Base-by-base conservation (phyloP, 2,113 vertebrate genomes). In the Electrona antarctica region DNA sequence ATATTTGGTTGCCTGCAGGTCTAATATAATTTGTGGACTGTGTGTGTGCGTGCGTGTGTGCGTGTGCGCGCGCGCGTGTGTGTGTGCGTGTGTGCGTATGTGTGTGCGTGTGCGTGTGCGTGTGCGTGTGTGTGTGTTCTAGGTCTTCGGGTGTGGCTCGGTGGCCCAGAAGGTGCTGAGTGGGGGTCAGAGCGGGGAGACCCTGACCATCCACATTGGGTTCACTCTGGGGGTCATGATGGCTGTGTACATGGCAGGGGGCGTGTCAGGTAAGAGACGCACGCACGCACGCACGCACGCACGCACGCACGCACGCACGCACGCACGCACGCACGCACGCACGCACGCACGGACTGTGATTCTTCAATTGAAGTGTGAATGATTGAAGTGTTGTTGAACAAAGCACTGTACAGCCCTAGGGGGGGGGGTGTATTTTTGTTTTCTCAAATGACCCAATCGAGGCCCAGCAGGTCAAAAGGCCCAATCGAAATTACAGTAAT, bases 141-240 rank as follows among this genome's bases (percentile, higher is more conserved):
- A 99, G 97, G 91, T 94, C 0, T 96, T 99, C 56, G 97, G 97
- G 73, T 99, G 96, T 48, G 95, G 97, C 28, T 95, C 92, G 33
- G 92, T 98, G 74, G 98, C 94, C 14, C 97, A 99, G 90, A 78
- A 91, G 1, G 92, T 97, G 66, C 94, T 99, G 41, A 99, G 97
- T 77, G 87, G 92, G 72, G 96, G 95, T 48, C 21, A 1, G 4
- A 60, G 89, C 0, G 96, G 96, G 6, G 94, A 95, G 52, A 71
- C 91, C 2, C 12, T 95, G 69, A 95, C 94, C 6, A 68, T 94
- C 73, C 89, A 95, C 0, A 51, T 96, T 58, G 97, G 97, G 48
- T 98, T 98, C 88, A 92, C 95, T 45, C 88, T 94, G 80, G 95
- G 96, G 48, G 94, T 99, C 65, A 94, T 91, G 74, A 89, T 98